Conservation (phyloP, 2,113 vertebrate species). For the Xiphorhynchus elegans region DNA sequence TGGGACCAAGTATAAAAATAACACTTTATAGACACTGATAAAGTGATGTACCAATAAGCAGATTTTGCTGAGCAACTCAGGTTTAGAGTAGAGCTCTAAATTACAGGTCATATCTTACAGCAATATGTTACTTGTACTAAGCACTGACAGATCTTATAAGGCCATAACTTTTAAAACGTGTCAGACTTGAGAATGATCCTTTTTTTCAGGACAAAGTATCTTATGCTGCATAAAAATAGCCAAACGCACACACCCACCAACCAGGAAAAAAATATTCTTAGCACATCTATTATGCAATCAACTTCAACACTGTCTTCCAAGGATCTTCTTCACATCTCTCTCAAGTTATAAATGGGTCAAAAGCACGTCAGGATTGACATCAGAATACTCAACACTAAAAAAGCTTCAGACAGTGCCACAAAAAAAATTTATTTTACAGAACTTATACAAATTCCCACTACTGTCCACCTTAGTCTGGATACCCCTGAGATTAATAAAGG, state of each 20-base stretch:
- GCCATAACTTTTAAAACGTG: background rate
- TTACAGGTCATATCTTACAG: background rate
- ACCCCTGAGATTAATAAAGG: background rate
- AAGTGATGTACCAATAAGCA: background rate
- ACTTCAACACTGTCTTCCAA: background rate
- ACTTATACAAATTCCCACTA: background rate
- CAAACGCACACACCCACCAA: background rate
- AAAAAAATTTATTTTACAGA: background rate
- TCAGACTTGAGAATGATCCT: background rate
- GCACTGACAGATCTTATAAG: background rate
- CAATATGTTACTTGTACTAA: background rate
- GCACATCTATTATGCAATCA: background rate
- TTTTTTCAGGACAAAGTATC: background rate
- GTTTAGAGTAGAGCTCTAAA: background rate
- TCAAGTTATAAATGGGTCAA: background rate
- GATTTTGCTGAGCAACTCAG: background rate
- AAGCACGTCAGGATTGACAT: background rate
- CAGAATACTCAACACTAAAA: background rate
- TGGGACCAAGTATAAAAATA: rapidly evolving
- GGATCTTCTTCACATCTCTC: background rate
- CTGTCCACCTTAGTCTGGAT: background rate
- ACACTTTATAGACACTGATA: background rate
- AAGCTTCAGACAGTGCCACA: background rate
- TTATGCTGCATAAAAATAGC: background rate
- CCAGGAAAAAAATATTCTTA: background rate